Base-by-base conservation (phyloP, 2,797 vertebrate genomes). In the Champsocephalus gunnari region DNA sequence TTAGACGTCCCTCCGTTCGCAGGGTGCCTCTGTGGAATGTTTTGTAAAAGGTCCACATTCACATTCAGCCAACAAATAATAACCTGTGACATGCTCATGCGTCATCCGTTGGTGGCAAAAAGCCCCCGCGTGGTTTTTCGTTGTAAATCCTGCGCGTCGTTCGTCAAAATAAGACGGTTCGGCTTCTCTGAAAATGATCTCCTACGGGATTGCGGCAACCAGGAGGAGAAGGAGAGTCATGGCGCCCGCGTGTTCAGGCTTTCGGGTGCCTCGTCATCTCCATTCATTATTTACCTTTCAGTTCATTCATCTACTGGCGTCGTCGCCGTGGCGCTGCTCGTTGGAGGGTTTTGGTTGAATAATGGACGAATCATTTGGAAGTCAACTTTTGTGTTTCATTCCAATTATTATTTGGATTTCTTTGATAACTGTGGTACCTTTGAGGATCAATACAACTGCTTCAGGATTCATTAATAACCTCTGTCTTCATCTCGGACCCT, bases 1-100 rank as follows among this genome's bases (percentile, higher is more conserved):
- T 93, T 82, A 47, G 79, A 77, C 80, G 68, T 80, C 3, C 28
- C 4, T 73, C 69, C 62, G 0, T 73, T 63, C 19, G 49, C 66
- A 12, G 34, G 66, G 71, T 57, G 58, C 38, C 74, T 76, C 82
- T 70, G 85, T 90, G 92, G 93, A 94, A 95, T 93, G 92, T 86
- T 88, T 84, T 44, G 38, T 71, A 66, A 82, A 84, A 50, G 82
- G 56, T 88, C 76, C 82, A 60, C 41, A 10, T 55, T 78, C 34
- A 2, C 55, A 63, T 82, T 81, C 5, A 83, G 73, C 68, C 16
- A 49, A 34, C 24, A 28, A 28, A 38, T 9, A 38, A 9, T 9
- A 9, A 79, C 13, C 11, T 41, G 43, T 49, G 71, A 77, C 85
- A 44, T 65, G 75, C 83, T 85, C 78, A 65, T 51, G 79, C 70